Percentiles rank a stretch among this genome's conserved stretches.
Evolutionary conservation across 2,113 vertebrate species (phyloP).

Genomic region (Anguilla japonica): DNA sequence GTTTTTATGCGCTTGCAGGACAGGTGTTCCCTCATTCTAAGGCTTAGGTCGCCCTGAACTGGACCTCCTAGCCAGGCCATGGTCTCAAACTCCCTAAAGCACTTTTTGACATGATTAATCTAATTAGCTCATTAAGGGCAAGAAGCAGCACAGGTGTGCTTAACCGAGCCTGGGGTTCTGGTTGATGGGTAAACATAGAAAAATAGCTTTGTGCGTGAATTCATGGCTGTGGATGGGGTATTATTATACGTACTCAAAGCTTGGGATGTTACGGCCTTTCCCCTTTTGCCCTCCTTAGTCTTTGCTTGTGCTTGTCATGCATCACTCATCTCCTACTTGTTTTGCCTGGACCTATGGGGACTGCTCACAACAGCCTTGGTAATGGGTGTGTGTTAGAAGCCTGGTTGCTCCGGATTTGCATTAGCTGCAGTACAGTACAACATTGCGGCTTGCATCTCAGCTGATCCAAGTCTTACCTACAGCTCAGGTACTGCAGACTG

Average conservation of each 20-base stretch:
- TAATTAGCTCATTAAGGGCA: not conserved
- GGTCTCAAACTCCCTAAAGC: not conserved
- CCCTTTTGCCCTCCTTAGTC: not conserved
- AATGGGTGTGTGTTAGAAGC: not conserved
- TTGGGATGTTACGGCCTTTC: no score
- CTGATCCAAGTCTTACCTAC: not conserved
- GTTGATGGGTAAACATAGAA: not conserved
- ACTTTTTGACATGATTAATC: not conserved
- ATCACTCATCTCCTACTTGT: not conserved
- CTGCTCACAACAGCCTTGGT: not conserved
- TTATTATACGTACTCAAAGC: no score
- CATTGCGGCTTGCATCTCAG: not conserved
- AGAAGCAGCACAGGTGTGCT: not conserved
- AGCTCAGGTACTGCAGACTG: not conserved
- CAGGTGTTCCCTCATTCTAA: not conserved
- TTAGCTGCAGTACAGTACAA: slow-evolving; percentile 39
- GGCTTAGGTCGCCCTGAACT: not conserved
- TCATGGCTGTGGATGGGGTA: no score
- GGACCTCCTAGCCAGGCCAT: not conserved
- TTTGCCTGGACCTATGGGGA: not conserved
- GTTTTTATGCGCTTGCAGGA: not conserved
- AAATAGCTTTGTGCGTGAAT: no score
- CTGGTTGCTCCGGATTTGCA: not conserved
- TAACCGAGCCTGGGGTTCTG: not conserved
- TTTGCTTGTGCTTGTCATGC: not conserved